Evolutionary conservation across 2,113 vertebrate genomes (phyloP).

Genomic region (Enhydra lutris): DNA sequence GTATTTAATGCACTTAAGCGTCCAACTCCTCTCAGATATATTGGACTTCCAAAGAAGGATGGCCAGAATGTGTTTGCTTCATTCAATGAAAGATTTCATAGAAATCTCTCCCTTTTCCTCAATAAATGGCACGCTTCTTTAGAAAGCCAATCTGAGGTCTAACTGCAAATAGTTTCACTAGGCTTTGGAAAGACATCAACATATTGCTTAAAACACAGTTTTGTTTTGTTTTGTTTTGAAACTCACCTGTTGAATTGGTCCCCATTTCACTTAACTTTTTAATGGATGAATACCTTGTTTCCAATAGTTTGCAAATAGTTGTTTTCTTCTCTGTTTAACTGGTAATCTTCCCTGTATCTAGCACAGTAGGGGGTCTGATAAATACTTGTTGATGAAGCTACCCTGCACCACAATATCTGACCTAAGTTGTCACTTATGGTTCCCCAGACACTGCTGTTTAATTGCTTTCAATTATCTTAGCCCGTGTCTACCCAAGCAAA

Average conservation of each 20-base stretch:
- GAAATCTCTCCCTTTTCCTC: background rate
- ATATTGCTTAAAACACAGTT: background rate
- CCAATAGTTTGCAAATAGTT: background rate
- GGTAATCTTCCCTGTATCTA: background rate
- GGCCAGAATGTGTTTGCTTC: background rate
- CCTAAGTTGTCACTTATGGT: conserved; percentile 31
- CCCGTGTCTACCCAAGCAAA: conserved; percentile 54
- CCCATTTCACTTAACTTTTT: background rate
- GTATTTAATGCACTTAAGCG: background rate
- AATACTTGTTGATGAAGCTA: conserved; percentile 7
- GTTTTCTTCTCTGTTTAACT: background rate
- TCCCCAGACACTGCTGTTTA: conserved; percentile 33
- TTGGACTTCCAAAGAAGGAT: background rate
- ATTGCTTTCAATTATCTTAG: conserved; percentile 64
- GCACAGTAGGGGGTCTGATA: background rate
- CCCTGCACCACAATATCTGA: background rate
- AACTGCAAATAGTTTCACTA: background rate
- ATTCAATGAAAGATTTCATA: background rate
- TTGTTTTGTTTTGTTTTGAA: background rate
- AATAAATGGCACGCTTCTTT: background rate
- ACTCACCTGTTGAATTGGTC: background rate
- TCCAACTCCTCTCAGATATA: background rate
- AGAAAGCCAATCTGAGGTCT: background rate
- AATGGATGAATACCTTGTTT: background rate
- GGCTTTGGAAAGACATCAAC: background rate